Evolutionary conservation across 1,140 invertebrate species (phyloP), one percentile per base, ranked within the genome.

Genomic region (Cyrtorhinus lividipennis): DNA sequence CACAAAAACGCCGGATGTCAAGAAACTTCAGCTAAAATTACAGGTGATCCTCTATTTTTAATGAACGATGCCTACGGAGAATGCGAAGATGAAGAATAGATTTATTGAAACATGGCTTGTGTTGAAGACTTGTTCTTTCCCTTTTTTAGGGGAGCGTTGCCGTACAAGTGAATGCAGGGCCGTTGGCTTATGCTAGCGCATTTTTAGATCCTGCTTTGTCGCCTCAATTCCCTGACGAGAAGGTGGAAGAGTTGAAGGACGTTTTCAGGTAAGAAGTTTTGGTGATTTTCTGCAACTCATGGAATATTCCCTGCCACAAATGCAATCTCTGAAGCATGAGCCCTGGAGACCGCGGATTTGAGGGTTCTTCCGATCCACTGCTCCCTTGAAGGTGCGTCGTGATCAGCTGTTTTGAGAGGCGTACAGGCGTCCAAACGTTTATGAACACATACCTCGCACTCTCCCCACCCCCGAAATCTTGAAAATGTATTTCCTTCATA

Each of bases 161-260:
- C 71, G 90, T 93, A 10, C 90, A 92, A 72, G 92, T 96, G 0
- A 93, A 96, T 77, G 91, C 91, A n/a, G 93, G 93, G 25, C 93
- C 93, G 1, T 73, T 95, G 56, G 91, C 91, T 1, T 96, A 95
- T 75, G 92, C 92, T 0, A 83, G 84, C 68, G 90, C 87, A 2
- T 96, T 96, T 75, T 76, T 96, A 0, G 85, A 88, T 73, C 82
- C 85, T 10, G 77, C 81, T 24, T 71, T 83, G 2, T 76, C 77
- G 22, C 71, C 73, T 8, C 80, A 81, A 56, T 91, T 90, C 73
- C 82, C 87, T 0, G 80, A 86, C 62, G 87, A 92, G 62, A 84
- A 86, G 74, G 86, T 92, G 1, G 84, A 89, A 69, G 84, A 89
- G 69, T 75, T 93, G 0, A 92, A 90, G 71, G 82, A 90, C 71